Conservation (phyloP, 2,113 vertebrate genomes). For the Polypterus bichir region DNA sequence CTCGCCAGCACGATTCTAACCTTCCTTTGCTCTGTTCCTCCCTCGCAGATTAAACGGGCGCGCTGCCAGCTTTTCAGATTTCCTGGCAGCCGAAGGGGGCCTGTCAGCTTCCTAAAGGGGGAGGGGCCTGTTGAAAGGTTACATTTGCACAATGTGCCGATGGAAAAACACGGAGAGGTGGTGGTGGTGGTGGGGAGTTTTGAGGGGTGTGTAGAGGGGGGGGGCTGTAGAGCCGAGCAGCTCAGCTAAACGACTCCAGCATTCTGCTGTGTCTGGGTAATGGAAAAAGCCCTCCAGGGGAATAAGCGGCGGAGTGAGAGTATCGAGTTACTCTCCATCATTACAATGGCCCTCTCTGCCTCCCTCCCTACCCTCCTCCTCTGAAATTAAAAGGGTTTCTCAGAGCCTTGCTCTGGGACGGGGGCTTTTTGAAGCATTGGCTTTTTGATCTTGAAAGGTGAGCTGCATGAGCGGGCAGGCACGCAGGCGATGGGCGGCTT, state of each 20-base stretch:
- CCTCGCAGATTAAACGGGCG: conserved; percentile 76
- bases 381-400: conserved; percentile 5
- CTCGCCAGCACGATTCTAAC: no score
- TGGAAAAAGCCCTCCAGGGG: conserved; percentile 74
- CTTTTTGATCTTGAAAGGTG: conserved; percentile 5
- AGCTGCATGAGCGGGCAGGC: background rate
- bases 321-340: conserved; percentile 26
- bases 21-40: no score
- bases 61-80: conserved; percentile 76
- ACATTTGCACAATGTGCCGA: conserved; percentile 80
- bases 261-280: conserved; percentile 52
- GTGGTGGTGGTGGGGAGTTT: conserved; percentile 26
- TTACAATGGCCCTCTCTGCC: conserved; percentile 14
- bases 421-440: background rate
- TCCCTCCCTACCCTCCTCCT: background rate
- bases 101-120: conserved; percentile 65
- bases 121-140: conserved; percentile 70
- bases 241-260: conserved; percentile 46
- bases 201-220: conserved; percentile 11
- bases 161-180: conserved; percentile 53
- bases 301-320: conserved; percentile 54
- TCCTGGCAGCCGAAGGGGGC: conserved; percentile 65
- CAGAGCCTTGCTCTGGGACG: background rate
- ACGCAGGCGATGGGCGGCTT: no score
- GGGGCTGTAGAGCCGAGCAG: conserved; percentile 31